A percentile compares a stretch with the other conserved stretches of the same genome.
phyloP scores from a whole-genome alignment of 2,888 invertebrate species.

The Sclerodermus sp. region DNA sequence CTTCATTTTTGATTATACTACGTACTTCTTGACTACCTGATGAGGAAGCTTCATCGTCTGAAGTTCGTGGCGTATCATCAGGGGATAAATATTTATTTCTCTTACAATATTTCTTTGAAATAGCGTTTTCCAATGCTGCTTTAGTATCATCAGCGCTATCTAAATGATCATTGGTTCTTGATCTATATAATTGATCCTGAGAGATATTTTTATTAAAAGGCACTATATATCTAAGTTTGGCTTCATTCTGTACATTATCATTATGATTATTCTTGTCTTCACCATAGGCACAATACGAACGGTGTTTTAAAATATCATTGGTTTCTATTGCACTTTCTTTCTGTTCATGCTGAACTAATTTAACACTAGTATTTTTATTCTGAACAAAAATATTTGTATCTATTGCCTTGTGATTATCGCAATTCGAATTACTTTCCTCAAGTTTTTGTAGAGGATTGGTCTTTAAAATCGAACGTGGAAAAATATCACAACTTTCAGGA shows the following conservation, averaged over 20 bases:
- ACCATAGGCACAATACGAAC: slow-evolving; percentile 10
- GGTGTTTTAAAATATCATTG: slow-evolving; percentile 6
- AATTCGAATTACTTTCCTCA: slow-evolving; percentile 15
- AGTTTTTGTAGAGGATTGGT: slow-evolving; percentile 15
- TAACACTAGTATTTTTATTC: slow-evolving; percentile 3
- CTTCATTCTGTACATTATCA: slow-evolving; percentile 17
- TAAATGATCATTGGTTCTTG: slow-evolving; percentile 16
- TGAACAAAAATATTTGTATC: slow-evolving; percentile 1
- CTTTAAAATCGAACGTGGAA: slow-evolving; percentile 26
- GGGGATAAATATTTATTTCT: not conserved
- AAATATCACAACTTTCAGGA: slow-evolving; percentile 18
- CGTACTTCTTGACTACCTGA: slow-evolving; percentile 68
- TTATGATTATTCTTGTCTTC: slow-evolving; percentile 1
- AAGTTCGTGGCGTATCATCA: slow-evolving; percentile 24
- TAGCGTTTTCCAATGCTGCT: slow-evolving; percentile 3
- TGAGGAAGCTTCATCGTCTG: slow-evolving; percentile 63
- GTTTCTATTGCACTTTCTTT: slow-evolving; percentile 5
- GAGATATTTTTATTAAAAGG: slow-evolving; percentile 16
- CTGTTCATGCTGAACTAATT: slow-evolving; percentile 5
- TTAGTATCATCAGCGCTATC: slow-evolving; percentile 15
- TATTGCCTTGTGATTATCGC: not conserved
- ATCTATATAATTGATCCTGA: slow-evolving; percentile 16
- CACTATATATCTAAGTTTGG: slow-evolving; percentile 17
- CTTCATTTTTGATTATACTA: slow-evolving; percentile 60
- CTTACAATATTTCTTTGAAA: slow-evolving; percentile 5